Evolutionary conservation across 2,113 vertebrate genomes (phyloP).

Genomic region (Trichechus manatus): DNA sequence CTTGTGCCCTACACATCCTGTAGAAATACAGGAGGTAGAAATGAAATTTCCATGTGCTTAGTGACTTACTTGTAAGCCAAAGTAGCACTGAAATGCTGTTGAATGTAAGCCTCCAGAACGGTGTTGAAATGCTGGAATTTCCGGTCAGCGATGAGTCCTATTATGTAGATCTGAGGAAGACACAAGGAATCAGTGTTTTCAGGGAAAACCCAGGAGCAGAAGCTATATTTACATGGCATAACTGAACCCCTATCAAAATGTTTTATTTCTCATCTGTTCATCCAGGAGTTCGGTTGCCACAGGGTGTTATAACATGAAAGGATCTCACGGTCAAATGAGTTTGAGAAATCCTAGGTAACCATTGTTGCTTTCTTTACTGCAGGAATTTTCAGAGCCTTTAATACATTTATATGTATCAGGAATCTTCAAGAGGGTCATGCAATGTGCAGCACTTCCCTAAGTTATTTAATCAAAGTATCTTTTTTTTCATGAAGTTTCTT

Average conservation of each 20-base stretch:
- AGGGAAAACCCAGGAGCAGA: background rate
- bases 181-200: constrained; percentile 41
- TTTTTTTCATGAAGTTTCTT: background rate
- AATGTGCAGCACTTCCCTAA: background rate
- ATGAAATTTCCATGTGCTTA: background rate
- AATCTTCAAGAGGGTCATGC: background rate
- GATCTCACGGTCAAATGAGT: background rate
- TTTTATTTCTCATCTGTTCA: background rate
- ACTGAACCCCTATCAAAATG: background rate
- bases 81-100: constrained; percentile 98
- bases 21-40: background rate
- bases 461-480: constrained; percentile 9
- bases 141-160: constrained; percentile 97
- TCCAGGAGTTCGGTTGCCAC: background rate
- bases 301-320: background rate
- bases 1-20: background rate
- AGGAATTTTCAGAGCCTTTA: background rate
- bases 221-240: background rate
- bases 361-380: background rate
- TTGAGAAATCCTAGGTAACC: constrained; percentile 29
- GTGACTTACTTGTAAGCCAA: constrained; percentile 97
- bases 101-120: constrained; percentile 97
- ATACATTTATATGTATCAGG: background rate
- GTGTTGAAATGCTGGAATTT: constrained; percentile 99
- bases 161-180: constrained; percentile 95